Evolutionary conservation across 2,888 invertebrate species (phyloP), one percentile per base, ranked within the genome.

Genomic region (Sinopyrophorus schimmeli): DNA sequence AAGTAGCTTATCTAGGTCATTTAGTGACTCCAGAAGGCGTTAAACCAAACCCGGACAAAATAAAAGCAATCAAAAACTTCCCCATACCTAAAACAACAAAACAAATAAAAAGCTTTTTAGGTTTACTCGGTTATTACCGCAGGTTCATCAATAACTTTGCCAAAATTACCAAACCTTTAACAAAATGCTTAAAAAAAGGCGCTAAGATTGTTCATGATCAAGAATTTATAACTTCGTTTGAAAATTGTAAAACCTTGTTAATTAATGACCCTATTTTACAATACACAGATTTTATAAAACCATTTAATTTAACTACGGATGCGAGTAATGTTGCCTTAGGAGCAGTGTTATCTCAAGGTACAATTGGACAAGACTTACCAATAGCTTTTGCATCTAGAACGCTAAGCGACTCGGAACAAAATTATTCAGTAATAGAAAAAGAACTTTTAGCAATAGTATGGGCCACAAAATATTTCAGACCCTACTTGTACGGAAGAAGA

Each of bases 1-100:
- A 54, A 47, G 53, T 56, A 1, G 40, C 37, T 14, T 61, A 37
- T 34, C 54, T 69, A 9, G 68, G 67, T 3, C 67, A 66, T 40
- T 35, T 65, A 3, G 55, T 70, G 4, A 59, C 65, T 3, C 46
- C 57, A 1, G 60, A 66, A 3, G 63, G 61, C 5, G 53, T 66
- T 4, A 65, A 54, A 34, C 66, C 67, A 6, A 61, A 68, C 32
- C 64, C 67, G 0, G 53, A 57, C 0, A 68, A 69, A 55, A 55
- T 61, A 7, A 14, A 43, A 10, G 58, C 61, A 0, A 59, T 63
- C 3, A 43, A 50, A 54, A 55, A 60, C 6, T 59, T 46, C 18
- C 53, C 55, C 7, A 9, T 59, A 23, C 63, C 66, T 1, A 56
- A 42, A 31, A 63, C 59, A 7, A 40, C 21, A 18, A 65, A 58